These are phyloP conservation scores for Tragulus kanchil DNA, from an alignment of 2,113 vertebrate species.

Conservation along the genomic window DNA sequence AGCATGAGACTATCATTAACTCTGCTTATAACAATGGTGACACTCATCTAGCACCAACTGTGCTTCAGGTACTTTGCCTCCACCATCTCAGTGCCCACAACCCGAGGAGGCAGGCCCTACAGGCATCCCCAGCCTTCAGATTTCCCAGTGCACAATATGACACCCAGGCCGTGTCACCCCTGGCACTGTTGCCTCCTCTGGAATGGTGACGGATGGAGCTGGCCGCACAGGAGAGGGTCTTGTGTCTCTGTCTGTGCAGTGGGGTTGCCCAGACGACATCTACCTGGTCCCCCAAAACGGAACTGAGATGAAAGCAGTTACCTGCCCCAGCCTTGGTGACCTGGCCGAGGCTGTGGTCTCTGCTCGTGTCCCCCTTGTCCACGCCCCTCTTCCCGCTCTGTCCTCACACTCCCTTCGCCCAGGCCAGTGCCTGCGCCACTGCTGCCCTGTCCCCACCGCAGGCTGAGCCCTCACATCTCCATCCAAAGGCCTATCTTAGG, in stretches of 20 bases:
- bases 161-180: rapidly evolving
- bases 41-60: neutral
- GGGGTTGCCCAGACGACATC: neutral
- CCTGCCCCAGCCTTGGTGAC: neutral
- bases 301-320: neutral
- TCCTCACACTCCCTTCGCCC: rapidly evolving
- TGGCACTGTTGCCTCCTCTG: neutral
- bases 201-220: rapidly evolving
- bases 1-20: neutral
- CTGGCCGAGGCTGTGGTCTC: neutral
- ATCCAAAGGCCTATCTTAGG: neutral
- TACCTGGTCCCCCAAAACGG: neutral
- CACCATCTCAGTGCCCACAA: neutral
- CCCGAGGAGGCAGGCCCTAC: neutral
- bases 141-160: neutral
- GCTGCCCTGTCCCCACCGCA: neutral
- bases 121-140: neutral
- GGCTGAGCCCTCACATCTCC: neutral
- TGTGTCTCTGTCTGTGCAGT: rapidly evolving
- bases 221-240: neutral
- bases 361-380: rapidly evolving
- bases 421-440: rapidly evolving
- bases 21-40: neutral
- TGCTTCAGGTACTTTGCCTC: neutral
- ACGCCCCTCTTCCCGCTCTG: rapidly evolving